Evolutionary conservation across 64 coral and sea anemone species (phyloP).

Genomic region (Acropora yongei): DNA sequence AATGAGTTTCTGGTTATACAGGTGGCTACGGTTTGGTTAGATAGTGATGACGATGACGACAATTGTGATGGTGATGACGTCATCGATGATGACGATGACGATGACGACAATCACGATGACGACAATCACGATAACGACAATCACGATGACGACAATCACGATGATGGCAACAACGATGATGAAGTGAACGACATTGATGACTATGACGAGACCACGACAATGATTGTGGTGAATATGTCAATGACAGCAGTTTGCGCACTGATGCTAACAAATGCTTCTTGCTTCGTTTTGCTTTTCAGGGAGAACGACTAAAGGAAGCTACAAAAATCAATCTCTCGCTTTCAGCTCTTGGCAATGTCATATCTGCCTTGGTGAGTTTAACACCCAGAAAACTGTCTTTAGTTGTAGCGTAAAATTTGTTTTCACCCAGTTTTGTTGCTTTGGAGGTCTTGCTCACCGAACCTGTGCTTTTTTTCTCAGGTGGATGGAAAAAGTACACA

Average conservation of each 20-base stretch:
- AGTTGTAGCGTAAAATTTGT: too few species aligned
- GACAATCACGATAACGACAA: neutral
- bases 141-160: neutral
- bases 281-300: slow-evolving; percentile 31
- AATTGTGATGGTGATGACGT: neutral
- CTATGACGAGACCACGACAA: neutral
- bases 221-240: too few species aligned
- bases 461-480: slow-evolving; percentile 12
- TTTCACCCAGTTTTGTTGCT: too few species aligned
- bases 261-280: too few species aligned
- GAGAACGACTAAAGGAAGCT: slow-evolving; percentile 90
- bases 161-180: neutral
- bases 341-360: slow-evolving; percentile 97
- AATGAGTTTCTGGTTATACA: too few species aligned
- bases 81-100: neutral
- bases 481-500: slow-evolving; percentile 98
- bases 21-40: too few species aligned
- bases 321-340: slow-evolving; percentile 98
- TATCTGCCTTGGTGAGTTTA: slow-evolving; percentile 90
- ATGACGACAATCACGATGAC: neutral
- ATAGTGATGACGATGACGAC: neutral
- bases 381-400: too few species aligned
- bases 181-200: neutral
- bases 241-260: too few species aligned
- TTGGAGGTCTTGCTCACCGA: neutral